Conservation (phyloP, 2,113 vertebrate genomes). For the Prietella phreatophila region DNA sequence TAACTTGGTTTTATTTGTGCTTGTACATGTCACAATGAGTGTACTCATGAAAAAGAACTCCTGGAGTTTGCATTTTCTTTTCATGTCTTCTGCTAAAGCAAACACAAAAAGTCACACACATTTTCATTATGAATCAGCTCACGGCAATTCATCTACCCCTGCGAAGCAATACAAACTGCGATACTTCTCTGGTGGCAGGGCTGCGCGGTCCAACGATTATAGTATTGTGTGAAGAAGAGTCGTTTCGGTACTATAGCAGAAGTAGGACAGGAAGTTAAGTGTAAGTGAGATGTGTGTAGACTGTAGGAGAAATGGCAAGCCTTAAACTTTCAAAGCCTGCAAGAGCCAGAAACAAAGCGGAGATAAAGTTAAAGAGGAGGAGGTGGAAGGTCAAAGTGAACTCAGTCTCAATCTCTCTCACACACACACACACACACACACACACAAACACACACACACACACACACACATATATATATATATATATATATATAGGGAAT, state of each 20-base stretch:
- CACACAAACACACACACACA: too few species aligned
- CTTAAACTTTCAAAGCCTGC: slow-evolving; percentile 26
- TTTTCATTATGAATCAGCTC: slow-evolving; percentile 2
- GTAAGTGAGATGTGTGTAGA: slow-evolving; percentile 25
- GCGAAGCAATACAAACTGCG: neutral
- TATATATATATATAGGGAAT: too few species aligned
- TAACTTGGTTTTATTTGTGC: neutral
- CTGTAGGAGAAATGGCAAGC: slow-evolving; percentile 22
- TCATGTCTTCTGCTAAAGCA: neutral
- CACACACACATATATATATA: too few species aligned
- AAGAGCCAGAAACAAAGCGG: neutral
- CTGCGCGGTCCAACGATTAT: neutral
- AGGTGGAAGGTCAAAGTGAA: slow-evolving; percentile 5
- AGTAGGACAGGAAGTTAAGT: slow-evolving; percentile 12
- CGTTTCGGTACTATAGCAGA: neutral
- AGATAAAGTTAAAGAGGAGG: slow-evolving; percentile 17
- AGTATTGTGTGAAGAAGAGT: neutral
- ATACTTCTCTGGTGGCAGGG: neutral
- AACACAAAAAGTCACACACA: neutral
- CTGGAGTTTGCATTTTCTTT: neutral
- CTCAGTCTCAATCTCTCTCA: neutral
- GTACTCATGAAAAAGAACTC: neutral
- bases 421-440: neutral
- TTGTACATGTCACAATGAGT: neutral
- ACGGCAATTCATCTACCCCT: neutral